Conservation (phyloP, 30 jellyfish, hydroid and myxozoan genomes). For the Turritopsis dohrnii region DNA sequence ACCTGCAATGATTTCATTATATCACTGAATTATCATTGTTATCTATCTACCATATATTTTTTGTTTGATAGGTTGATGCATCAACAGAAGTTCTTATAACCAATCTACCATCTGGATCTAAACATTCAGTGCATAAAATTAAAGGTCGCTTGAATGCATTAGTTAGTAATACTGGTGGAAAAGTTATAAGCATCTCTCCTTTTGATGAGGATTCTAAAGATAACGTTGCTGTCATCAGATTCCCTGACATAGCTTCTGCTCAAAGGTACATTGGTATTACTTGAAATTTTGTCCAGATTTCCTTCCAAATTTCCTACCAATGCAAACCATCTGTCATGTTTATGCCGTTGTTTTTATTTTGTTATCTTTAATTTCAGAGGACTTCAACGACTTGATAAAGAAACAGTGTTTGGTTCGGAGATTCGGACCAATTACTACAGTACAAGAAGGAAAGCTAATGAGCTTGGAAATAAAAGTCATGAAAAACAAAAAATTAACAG, state of each 20-base stretch:
- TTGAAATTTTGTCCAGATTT: background rate
- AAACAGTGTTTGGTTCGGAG: slow-evolving; percentile 50
- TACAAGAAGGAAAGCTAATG: background rate
- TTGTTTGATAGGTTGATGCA: background rate
- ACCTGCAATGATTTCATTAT: too few species aligned
- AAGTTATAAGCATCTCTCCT: slow-evolving; percentile 8
- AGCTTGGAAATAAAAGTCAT: background rate
- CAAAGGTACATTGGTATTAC: slow-evolving; percentile 29
- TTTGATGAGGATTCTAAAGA: background rate
- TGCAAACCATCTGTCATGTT: too few species aligned
- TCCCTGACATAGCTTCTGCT: slow-evolving; percentile 44
- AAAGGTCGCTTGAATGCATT: slow-evolving; percentile 32
- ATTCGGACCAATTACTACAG: slow-evolving; percentile 27
- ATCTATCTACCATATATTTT: background rate
- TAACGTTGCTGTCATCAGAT: slow-evolving; percentile 36
- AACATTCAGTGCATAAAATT: background rate
- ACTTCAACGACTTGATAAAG: slow-evolving; percentile 35
- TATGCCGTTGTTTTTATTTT: too few species aligned
- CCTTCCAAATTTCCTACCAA: too few species aligned
- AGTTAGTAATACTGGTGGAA: slow-evolving; percentile 68
- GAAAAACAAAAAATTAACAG: background rate
- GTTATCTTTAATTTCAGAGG: slow-evolving; percentile 48
- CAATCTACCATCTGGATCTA: slow-evolving; percentile 39
- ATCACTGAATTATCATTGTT: background rate
- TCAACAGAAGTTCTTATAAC: slow-evolving; percentile 30